Base-by-base conservation (phyloP, 2,113 vertebrate species). In the Triplophysa rosa region DNA sequence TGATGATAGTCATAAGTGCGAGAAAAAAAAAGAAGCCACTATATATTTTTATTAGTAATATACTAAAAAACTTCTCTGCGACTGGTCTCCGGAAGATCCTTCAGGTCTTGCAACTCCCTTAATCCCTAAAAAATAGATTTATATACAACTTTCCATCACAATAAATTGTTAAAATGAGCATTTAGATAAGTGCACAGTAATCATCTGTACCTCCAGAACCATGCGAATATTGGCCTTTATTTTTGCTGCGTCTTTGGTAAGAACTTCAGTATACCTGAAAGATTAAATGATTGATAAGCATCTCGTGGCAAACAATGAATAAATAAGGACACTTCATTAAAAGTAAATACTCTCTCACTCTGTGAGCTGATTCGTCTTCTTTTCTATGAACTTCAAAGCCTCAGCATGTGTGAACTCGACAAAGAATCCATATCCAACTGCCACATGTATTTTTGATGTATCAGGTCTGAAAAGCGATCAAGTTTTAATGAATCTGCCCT, bases 211-310 rank as follows among this genome's bases (percentile, higher is more conserved):
- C 95, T 96, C 94, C 68, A 96, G 88, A 74, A 96, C 93, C 92
- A 97, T 91, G 37, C 94, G 92, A 81, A 97, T 97, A 86, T 96
- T 93, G 70, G 95, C 95, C 87, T 95, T 97, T 79, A 97, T 96
- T 87, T 94, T 95, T 56, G 94, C 91, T 0, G 94, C 93, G 82
- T 97, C 95, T 91, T 93, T 95, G 74, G 92, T 95, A 72, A 97
- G 92, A 79, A 84, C 89, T 81, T 96, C 87, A 2, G 93, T 94
- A 82, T 94, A 92, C 78, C 96, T 97, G 86, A 83, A 86, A 85
- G 74, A 62, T 80, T n/a, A 8, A 80, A 24, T 21, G 1, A 75
- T 40, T 12, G 29, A 12, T 40, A 33, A 9, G 42, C 37, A 26
- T 24, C 3, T 45, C 23, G 45, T n/a, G 19, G 7, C n/a, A 24